Base-by-base conservation (phyloP, 2,113 vertebrate species). In the Melozone crissalis region DNA sequence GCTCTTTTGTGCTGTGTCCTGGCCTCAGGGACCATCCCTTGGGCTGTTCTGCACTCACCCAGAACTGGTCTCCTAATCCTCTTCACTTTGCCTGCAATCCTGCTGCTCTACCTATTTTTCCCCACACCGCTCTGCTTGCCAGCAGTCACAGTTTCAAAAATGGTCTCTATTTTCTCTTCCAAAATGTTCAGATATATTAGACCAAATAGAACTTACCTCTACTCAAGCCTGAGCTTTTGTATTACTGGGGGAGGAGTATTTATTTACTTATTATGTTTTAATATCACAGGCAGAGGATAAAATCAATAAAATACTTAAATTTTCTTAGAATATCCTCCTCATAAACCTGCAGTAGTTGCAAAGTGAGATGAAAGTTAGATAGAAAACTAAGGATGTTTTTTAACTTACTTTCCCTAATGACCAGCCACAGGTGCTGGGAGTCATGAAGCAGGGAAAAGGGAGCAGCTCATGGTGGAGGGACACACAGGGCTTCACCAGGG, bases 131-230 rank as follows among this genome's bases (percentile, higher is more conserved):
- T 88, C 75, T 90, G 75, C 89, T 95, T 0, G 86, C 86, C 96
- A 97, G 87, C 87, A 91, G 89, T 94, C 94, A 85, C 95, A 96
- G 92, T 96, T 96, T 94, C 90, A 96, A 73, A 94, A 96, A 76
- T 87, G 84, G 93, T 96, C 95, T 95, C 71, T 95, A 77, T 95
- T 96, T 96, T 95, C 94, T 87, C 31, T 86, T 91, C 63, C 74
- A 66, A 94, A 94, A 80, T 89, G 24, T 43, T 92, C 47, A 51
- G 49, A 37, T 3, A 0, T 37, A 43, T 78, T 31, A 67, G 22
- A 47, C 31, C 41, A 7, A 14, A 39, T 35, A 63, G 52, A 49
- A 69, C 28, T 63, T 94, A 37, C 8, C 52, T 94, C 65, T 59
- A 75, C 37, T 14, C 26, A 87, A 75, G 18, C 52, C 44, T 61